Base-by-base conservation (phyloP, 1,140 invertebrate genomes). In the Zaprionus nigranus region DNA sequence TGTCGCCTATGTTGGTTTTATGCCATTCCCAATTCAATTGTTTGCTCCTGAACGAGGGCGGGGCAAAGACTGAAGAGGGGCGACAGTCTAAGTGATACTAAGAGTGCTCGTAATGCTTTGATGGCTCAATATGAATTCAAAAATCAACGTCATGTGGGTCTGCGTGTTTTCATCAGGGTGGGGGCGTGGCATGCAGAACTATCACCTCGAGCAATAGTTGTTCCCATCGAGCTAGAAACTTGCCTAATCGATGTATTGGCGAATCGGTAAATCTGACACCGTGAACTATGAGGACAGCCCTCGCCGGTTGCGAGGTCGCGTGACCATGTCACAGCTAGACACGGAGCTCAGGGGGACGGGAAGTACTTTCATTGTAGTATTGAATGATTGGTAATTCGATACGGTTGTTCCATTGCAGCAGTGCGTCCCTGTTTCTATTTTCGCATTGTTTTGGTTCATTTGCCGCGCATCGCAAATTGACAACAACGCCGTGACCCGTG, bases 311-410 rank as follows among this genome's bases (percentile, higher is more conserved):
- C 15, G 53, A 69, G 81, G 82, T 81, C 79, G 53, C 80, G 71
- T 85, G 82, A 75, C 83, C 77, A 84, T 85, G 81, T 85, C 82
- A 81, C 70, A 65, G 75, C 70, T 65, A 36, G 40, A 17, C 40
- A 0, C 3, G 40, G n/a, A 9, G 40, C 3, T 38, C 40, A 17
- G 40, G 40, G 40, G 40, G 7, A 9, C 6, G 7, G 40, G 36
- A 13, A 6, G 40, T 17, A 46, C n/a, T 46, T 46, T 46, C 62
- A 58, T 83, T 88, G 83, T 83, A 76, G 84, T 81, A 79, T 78
- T 79, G 76, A 76, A 83, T 85, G 85, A 85, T 90, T 90, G 85
- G 86, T 90, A 90, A 90, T 90, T 90, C 86, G 85, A 90, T 90
- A 90, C 85, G 90, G 75, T 85, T 85, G 85, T 90, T 87, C 84